Evolutionary conservation across 1,140 invertebrate genomes (phyloP), one percentile per base, ranked within the genome.

Genomic region (Eupristina koningsbergeri): DNA sequence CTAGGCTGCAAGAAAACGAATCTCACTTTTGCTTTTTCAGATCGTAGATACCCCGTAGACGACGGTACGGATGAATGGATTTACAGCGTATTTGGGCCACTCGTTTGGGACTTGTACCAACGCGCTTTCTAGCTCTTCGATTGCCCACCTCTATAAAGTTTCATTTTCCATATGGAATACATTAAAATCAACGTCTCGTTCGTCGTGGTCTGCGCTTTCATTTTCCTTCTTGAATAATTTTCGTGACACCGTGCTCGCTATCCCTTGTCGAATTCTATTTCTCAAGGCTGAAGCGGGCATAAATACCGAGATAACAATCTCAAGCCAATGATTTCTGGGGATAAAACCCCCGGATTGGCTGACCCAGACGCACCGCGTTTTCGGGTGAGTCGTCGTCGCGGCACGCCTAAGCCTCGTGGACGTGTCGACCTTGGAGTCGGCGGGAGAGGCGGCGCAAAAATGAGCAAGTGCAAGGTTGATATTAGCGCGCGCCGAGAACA

Each of bases 11-110:
- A 47, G 45, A 53, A 31, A 64, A 47, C 79, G 64, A 53, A 29
- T 45, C 47, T 50, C 29, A 71, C 79, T 80, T 80, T 80, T 80
- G 71, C 79, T 80, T 80, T 80, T 80, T 71, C 75, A 34, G 19
- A 71, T 3, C 22, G 31, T 1, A 47, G 29, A 53, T 50, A 29
- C 45, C 9, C 22, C 1, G 29, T 41, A n/a, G n/a, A 45, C 7
- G 8, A 15, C n/a, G 26, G n/a, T 34, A 67, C 77, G 39, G 61
- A 1, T 75, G 45, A 50, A 47, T 34, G 69, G 29, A 29, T 73
- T 73, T 29, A 47, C 47, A n/a, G 15, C n/a, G 29, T 2, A n/a
- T 45, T 41, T 73, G 29, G 64, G 64, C 17, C 64, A 22, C 17
- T 67, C 8, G 17, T 19, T 67, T 67, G 0, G 6, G 9, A 36